Percentiles rank a stretch among this genome's conserved stretches.
Conservation (phyloP, 1,140 invertebrate species). For the Bombyx mandarina region DNA sequence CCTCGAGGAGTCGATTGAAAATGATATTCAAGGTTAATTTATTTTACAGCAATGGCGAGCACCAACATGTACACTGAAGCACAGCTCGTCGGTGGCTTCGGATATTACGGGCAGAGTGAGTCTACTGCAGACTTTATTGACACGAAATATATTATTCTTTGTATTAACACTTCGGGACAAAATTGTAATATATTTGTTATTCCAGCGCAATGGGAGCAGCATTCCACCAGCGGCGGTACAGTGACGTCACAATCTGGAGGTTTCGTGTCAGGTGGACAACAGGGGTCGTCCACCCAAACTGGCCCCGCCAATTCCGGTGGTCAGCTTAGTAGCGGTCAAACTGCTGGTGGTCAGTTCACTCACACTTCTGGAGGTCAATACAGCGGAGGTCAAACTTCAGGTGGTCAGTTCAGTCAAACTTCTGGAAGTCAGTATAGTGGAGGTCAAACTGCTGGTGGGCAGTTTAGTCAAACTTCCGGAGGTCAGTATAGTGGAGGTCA, state of each 20-base stretch:
- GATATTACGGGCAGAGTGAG: conserved; percentile 55
- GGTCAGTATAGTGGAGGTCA: conserved; percentile 5
- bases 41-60: conserved; percentile 45
- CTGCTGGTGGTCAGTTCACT: conserved; percentile 10
- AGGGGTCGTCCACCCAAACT: background rate
- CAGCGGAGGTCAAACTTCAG: conserved; percentile 13
- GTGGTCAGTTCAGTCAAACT: conserved; percentile 8
- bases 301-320: conserved; percentile 7
- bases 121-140: background rate
- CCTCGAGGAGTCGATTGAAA: background rate
- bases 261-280: conserved; percentile 11
- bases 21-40: background rate
- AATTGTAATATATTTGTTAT: conserved; percentile 6
- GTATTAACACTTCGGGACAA: background rate
- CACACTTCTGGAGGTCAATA: too few relatives aligned
- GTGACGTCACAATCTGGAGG: conserved; percentile 12
- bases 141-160: background rate
- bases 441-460: background rate
- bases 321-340: conserved; percentile 14
- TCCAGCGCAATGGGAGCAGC: conserved; percentile 47
- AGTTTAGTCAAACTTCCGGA: background rate
- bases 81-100: conserved; percentile 31
- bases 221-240: conserved; percentile 22
- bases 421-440: too few relatives aligned
- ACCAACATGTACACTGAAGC: conserved; percentile 37